A percentile compares a stretch with the other conserved stretches of the same genome.
Conservation (phyloP, 2,797 vertebrate genomes). For the Scarus forsteni region DNA sequence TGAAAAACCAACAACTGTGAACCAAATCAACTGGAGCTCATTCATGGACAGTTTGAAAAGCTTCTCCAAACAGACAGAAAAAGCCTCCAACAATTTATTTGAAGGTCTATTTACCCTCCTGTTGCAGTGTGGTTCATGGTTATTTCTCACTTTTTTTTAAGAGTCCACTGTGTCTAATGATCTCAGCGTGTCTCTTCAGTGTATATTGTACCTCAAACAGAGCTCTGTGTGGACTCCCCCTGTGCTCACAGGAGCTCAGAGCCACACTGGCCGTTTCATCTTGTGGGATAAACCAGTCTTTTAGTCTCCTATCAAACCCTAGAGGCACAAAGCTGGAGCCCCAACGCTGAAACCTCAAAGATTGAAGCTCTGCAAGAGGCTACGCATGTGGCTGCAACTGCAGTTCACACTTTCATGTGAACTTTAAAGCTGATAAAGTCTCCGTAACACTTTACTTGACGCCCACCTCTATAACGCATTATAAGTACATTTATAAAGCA, state of each 20-base stretch:
- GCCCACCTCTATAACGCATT: too few relatives aligned
- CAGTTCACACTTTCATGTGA: too few relatives aligned
- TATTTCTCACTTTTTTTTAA: slow-evolving; percentile 67
- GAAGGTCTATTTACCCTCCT: slow-evolving; percentile 74
- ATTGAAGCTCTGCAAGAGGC: too few relatives aligned
- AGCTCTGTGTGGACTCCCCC: slow-evolving; percentile 60
- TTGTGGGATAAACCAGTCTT: slow-evolving; percentile 71
- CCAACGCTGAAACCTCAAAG: too few relatives aligned
- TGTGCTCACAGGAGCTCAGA: slow-evolving; percentile 58
- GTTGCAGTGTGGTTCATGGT: slow-evolving; percentile 65
- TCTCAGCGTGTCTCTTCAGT: slow-evolving; percentile 67
- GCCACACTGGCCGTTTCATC: slow-evolving; percentile 76
- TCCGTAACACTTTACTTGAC: too few relatives aligned
- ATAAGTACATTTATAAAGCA: too few relatives aligned
- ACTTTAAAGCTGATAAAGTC: too few relatives aligned
- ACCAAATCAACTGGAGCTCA: slow-evolving; percentile 64
- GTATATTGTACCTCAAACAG: slow-evolving; percentile 65
- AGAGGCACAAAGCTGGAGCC: too few relatives aligned
- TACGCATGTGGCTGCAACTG: too few relatives aligned
- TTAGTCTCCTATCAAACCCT: slow-evolving; percentile 44
- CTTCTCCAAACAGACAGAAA: slow-evolving; percentile 41
- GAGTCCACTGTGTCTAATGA: slow-evolving; percentile 63
- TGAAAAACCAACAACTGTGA: neutral
- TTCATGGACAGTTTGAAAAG: slow-evolving; percentile 65
- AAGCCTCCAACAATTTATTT: slow-evolving; percentile 63